Base-by-base conservation (phyloP, 2,888 invertebrate species). In the Trichacis sp. region DNA sequence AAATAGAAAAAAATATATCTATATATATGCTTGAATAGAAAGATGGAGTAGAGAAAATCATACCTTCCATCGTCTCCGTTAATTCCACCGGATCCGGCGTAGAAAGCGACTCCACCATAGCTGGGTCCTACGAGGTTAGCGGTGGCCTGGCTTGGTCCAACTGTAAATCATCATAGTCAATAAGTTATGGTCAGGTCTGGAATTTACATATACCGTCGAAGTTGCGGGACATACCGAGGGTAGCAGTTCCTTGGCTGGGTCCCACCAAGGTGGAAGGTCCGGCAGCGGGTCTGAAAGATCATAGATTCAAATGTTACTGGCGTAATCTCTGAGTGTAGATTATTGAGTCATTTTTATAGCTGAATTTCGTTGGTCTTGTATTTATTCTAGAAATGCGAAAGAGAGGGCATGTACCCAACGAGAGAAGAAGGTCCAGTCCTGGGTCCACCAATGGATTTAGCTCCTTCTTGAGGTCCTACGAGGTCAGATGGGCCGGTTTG, bases 21-120 rank as follows among this genome's bases (percentile, higher is more conserved):
- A n/a, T n/a, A n/a, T n/a, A n/a, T n/a, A n/a, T n/a, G n/a, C n/a
- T n/a, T n/a, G n/a, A n/a, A n/a, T n/a, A n/a, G n/a, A n/a, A n/a
- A n/a, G n/a, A n/a, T n/a, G n/a, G n/a, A n/a, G n/a, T n/a, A n/a
- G n/a, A n/a, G n/a, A n/a, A n/a, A n/a, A n/a, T n/a, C n/a, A n/a
- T n/a, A n/a, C n/a, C n/a, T n/a, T 67, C 84, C 84, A 59, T 84
- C 83, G 64, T 84, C 83, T 80, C 84, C 84, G 80, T 84, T 84
- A 80, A 84, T 79, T 71, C 80, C 81, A 75, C 83, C 83, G 70
- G 80, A 69, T 60, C 84, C 84, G 64, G 82, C 83, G 65, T 77
- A 81, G 81, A 83, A 81, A 64, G 80, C 79, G 64, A 84, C 83
- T 64, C 82, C 82, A 67, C 84, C 84, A 68, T 77, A 76, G 79